A percentile compares a stretch with the other conserved stretches of the same genome.
phyloP scores from a whole-genome alignment of 2,888 invertebrate genomes.

The Papilio demoleus region DNA sequence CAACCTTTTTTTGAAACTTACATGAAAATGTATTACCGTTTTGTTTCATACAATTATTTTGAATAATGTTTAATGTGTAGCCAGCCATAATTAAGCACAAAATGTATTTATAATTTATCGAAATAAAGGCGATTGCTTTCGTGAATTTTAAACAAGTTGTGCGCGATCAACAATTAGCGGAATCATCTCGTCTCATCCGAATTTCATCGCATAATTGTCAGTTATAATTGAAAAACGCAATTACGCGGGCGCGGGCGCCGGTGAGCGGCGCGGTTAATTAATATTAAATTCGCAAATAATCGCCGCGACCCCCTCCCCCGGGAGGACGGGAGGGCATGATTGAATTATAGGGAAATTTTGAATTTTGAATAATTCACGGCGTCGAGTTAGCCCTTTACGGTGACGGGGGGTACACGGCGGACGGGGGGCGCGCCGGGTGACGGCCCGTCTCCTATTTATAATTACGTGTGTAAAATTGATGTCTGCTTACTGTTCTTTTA shows the following conservation, averaged over 20 bases:
- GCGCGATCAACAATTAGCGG: constrained; percentile 69
- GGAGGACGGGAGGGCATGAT: constrained; percentile 68
- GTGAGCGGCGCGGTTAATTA: constrained; percentile 77
- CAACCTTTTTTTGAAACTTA: no score
- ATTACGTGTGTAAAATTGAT: constrained; percentile 25
- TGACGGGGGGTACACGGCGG: constrained; percentile 49
- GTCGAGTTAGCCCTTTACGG: constrained; percentile 76
- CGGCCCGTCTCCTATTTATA: constrained; percentile 39
- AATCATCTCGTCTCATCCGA: constrained; percentile 70
- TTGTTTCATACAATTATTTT: no score
- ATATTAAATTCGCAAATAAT: constrained; percentile 84
- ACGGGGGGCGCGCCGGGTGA: constrained; percentile 44
- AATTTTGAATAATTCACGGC: constrained; percentile 80
- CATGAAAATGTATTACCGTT: no score
- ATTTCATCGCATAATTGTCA: constrained; percentile 80
- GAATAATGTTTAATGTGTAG: no score
- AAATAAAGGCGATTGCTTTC: constrained; percentile 9
- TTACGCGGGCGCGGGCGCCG: constrained; percentile 66
- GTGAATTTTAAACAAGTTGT: constrained; percentile 44
- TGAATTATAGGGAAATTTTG: constrained; percentile 83
- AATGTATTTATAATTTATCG: not conserved
- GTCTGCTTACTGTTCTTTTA: not conserved
- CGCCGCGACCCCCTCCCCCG: constrained; percentile 64
- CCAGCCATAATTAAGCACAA: not conserved
- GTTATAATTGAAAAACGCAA: constrained; percentile 83